These are phyloP conservation scores for Meriones unguiculatus DNA, from an alignment of 2,113 vertebrate species.

Conservation along the genomic window DNA sequence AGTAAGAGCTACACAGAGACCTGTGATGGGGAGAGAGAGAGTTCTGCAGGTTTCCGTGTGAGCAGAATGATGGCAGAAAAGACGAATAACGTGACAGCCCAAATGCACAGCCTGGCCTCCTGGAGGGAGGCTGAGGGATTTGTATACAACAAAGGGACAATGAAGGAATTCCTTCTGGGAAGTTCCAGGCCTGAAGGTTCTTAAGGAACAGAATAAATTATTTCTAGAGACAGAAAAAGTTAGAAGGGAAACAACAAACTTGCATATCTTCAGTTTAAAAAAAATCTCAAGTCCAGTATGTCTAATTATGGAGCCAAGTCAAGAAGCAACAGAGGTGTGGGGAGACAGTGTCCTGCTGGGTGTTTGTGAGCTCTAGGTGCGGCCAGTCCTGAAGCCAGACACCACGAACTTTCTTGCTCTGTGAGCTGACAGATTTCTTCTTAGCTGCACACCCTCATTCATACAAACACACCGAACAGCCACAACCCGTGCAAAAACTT, in stretches of 20 bases:
- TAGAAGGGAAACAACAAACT: conserved; percentile 17
- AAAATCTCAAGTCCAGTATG: background rate
- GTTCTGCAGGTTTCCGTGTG: background rate
- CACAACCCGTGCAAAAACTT: background rate
- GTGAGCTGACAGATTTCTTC: background rate
- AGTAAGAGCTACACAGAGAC: background rate
- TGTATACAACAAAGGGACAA: background rate
- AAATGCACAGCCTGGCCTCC: background rate
- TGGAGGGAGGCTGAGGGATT: background rate
- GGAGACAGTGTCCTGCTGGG: background rate
- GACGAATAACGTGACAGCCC: background rate
- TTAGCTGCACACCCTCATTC: background rate
- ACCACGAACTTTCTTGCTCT: background rate
- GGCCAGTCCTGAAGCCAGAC: background rate
- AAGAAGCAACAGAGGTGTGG: background rate
- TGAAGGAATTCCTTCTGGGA: background rate
- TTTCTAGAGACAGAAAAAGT: background rate
- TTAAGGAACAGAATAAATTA: background rate
- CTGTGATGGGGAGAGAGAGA: background rate
- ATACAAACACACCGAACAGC: background rate
- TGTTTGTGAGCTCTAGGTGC: background rate
- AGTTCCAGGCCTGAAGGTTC: background rate
- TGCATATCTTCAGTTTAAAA: background rate
- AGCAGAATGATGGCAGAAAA: background rate
- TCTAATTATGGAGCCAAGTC: background rate